Evolutionary conservation across 2,797 vertebrate genomes (phyloP).

Genomic region (Lepilemur ruficaudatus): DNA sequence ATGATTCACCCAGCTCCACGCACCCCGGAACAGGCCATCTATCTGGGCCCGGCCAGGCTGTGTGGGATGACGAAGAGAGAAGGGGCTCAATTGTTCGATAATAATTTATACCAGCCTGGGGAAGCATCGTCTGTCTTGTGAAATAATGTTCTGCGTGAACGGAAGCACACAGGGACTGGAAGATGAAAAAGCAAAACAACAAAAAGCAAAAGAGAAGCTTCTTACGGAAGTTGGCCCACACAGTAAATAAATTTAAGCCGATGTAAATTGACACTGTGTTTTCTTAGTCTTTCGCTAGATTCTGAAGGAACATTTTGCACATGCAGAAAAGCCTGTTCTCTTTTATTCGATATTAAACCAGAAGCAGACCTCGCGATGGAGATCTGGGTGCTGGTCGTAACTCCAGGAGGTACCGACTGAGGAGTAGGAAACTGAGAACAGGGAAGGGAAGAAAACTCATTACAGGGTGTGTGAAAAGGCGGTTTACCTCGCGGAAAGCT

Average conservation of each 20-base stretch:
- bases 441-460: background rate
- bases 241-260: background rate
- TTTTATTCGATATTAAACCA: background rate
- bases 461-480: background rate
- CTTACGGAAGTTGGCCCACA: background rate
- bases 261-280: background rate
- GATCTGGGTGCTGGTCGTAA: background rate
- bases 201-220: background rate
- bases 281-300: background rate
- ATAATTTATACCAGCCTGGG: slow-evolving; percentile 44
- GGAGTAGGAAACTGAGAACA: background rate
- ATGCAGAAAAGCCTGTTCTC: background rate
- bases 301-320: background rate
- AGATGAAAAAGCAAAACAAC: background rate
- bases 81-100: background rate
- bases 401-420: background rate
- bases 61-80: background rate
- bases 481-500: background rate
- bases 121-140: slow-evolving; percentile 55
- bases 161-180: background rate
- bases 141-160: slow-evolving; percentile 45
- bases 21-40: background rate
- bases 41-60: slow-evolving; percentile 42
- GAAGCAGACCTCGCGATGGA: background rate
- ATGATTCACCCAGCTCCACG: background rate